A percentile compares a stretch with the other conserved stretches of the same genome.
These are phyloP conservation scores for Ceratothoa steindachneri DNA, from an alignment of 2,888 invertebrate species.

Conservation along the genomic window DNA sequence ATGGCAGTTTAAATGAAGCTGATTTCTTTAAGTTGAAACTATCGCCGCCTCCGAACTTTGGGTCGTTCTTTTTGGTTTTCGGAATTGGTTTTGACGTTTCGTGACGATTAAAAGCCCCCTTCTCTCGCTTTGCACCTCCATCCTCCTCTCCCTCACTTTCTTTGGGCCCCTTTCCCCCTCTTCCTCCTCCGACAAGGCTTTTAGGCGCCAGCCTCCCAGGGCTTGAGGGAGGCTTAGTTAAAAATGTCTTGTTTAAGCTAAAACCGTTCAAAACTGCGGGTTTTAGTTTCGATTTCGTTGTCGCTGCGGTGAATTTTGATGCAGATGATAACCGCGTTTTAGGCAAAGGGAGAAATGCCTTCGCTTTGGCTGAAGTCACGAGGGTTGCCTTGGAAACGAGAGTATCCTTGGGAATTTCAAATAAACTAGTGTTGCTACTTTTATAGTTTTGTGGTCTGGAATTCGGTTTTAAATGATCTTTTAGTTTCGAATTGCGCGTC, in stretches of 20 bases:
- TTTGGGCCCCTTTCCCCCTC: not conserved
- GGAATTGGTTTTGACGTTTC: not conserved
- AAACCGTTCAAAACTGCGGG: not conserved
- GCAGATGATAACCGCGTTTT: not conserved
- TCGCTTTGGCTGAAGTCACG: not conserved
- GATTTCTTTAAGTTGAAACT: not conserved
- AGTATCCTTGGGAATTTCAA: not conserved
- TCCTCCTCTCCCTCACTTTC: not conserved
- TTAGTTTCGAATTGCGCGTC: conserved; percentile 46
- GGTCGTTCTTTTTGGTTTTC: not conserved
- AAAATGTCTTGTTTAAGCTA: not conserved
- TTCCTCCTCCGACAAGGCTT: not conserved
- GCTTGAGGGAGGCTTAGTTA: not conserved
- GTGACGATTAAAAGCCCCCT: too few relatives aligned
- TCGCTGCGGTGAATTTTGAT: not conserved
- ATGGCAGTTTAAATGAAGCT: not conserved
- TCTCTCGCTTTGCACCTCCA: too few relatives aligned
- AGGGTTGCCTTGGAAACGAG: not conserved
- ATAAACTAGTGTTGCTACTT: not conserved
- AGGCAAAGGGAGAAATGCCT: not conserved
- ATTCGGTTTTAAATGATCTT: not conserved
- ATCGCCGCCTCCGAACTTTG: not conserved
- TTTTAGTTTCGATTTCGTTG: not conserved
- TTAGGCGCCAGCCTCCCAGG: too few relatives aligned
- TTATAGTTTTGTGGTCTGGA: not conserved